Conservation (phyloP, 2,797 vertebrate genomes). For the Podarcis siculus region DNA sequence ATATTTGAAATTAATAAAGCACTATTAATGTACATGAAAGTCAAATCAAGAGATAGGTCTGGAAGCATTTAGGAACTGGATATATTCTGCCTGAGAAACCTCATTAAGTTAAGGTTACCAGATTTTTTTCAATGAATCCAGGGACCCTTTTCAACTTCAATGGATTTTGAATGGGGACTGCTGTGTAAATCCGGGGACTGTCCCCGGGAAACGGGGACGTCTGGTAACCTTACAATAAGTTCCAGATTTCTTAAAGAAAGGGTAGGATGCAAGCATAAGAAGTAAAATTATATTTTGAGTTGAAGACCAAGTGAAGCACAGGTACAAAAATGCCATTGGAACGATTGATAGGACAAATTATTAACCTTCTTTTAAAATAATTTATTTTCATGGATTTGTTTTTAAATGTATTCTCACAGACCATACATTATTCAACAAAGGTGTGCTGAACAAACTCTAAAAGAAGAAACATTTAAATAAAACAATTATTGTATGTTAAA, state of each 20-base stretch:
- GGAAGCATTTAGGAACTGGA: not conserved
- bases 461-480: conserved; percentile 79
- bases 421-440: conserved; percentile 80
- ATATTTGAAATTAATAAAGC: not conserved
- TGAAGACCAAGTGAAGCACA: conserved; percentile 11
- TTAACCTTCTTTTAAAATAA: conserved; percentile 80
- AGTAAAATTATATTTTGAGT: not conserved
- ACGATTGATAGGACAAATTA: conserved; percentile 70
- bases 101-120: not conserved
- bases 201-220: too few relatives aligned
- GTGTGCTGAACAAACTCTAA: conserved; percentile 78
- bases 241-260: not conserved
- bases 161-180: too few relatives aligned
- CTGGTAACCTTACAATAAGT: too few relatives aligned
- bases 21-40: not conserved
- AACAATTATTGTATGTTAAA: conserved; percentile 69
- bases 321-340: conserved; percentile 67
- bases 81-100: not conserved
- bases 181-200: too few relatives aligned
- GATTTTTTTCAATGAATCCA: too few relatives aligned
- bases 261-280: not conserved
- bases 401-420: conserved; percentile 75
- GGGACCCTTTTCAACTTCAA: too few relatives aligned
- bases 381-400: conserved; percentile 79
- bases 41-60: not conserved